Evolutionary conservation across 2,797 vertebrate genomes (phyloP), one percentile per base, ranked within the genome.

Genomic region (Gallinago stenura): DNA sequence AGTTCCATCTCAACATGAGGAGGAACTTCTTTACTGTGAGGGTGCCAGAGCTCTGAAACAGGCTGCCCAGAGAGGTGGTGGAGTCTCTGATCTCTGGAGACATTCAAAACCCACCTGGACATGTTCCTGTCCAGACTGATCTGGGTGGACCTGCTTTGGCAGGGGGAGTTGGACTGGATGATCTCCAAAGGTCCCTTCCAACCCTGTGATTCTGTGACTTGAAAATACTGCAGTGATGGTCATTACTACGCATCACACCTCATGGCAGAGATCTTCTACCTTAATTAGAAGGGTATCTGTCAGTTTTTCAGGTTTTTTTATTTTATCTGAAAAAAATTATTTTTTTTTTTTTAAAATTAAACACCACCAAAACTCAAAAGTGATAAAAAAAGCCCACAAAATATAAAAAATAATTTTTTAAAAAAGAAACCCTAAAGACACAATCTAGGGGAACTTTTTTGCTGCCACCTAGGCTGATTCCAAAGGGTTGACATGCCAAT

Each of bases 401-500:
- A 79, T 17, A 31, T 8, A 43, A 54, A 54, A 82, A 58, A 10
- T 18, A 53, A 65, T 18, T 28, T 1, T 37, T 37, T 35, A 17
- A 4, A 41, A 33, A 15, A 24, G 5, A 9, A 53, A 3, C 3
- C 33, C 33, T 65, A 24, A 66, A 90, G 53, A 77, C 5, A 78
- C 54, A 81, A 51, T n/a, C 33, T 13, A 61, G 30, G 6, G 46
- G 28, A 75, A 72, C 26, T 72, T 93, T 90, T 86, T 51, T 8
- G 2, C 62, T 72, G 45, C 19, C 62, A 86, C 46, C 69, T 24
- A 69, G 79, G 28, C 61, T 78, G 35, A 39, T 91, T 94, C 61
- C 72, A 78, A 80, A 94, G 79, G 76, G 89, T 83, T 89, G 89
- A 87, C 50, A 39, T 58, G 85, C 76, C 94, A 88, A 72, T 90